These are phyloP conservation scores for Caenorhabditis sp. DNA, from an alignment of 2,888 invertebrate genomes.

Conservation along the genomic window DNA sequence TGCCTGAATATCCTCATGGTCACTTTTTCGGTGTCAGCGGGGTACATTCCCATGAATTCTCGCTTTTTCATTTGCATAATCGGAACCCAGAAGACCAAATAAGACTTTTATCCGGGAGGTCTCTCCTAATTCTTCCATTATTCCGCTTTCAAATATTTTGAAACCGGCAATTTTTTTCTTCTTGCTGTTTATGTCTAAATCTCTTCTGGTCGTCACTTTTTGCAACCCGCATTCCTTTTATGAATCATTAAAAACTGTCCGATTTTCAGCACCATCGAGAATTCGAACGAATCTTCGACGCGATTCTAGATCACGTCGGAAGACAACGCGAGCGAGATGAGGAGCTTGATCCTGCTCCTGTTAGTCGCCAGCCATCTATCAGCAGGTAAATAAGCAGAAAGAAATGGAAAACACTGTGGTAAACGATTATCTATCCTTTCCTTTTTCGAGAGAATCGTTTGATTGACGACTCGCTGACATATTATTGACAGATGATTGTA, in stretches of 20 bases:
- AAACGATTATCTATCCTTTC: constrained; percentile 22
- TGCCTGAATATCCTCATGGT: constrained; percentile 53
- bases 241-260: constrained; percentile 11
- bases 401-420: not conserved
- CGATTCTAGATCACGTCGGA: constrained; percentile 64
- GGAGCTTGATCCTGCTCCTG: constrained; percentile 56
- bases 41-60: constrained; percentile 63
- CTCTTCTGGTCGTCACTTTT: not conserved
- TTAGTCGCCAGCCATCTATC: constrained; percentile 56
- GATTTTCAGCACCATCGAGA: constrained; percentile 46
- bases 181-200: too few relatives aligned
- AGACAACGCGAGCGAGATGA: constrained; percentile 56
- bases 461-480: constrained; percentile 41
- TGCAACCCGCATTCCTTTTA: not conserved
- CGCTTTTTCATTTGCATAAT: constrained; percentile 63
- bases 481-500: constrained; percentile 28
- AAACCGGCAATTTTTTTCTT: too few relatives aligned
- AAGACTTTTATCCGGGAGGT: constrained; percentile 9
- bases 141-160: not conserved
- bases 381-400: constrained; percentile 42
- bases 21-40: constrained; percentile 60
- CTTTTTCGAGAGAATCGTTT: constrained; percentile 22
- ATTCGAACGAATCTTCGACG: constrained; percentile 54
- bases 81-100: constrained; percentile 50
- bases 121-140: constrained; percentile 3